Evolutionary conservation across 1,140 invertebrate species (phyloP).

Genomic region (Drosophila sproati): DNA sequence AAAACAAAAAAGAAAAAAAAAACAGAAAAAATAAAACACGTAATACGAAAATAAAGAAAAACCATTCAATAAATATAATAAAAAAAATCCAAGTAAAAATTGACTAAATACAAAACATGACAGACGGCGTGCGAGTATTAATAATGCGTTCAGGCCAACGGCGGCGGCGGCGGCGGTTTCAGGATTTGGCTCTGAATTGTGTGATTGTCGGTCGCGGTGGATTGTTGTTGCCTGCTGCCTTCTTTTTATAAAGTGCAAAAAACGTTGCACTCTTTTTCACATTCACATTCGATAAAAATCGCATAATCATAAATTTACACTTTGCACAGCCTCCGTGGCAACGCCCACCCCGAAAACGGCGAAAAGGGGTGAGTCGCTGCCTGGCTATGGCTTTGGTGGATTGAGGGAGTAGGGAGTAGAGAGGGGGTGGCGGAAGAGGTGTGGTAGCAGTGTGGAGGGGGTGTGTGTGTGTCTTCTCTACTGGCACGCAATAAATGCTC

Average conservation of each 20-base stretch:
- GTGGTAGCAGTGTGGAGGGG: conserved; percentile 8
- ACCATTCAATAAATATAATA: conserved; percentile 76
- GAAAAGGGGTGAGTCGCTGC: conserved; percentile 40
- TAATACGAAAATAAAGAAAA: conserved; percentile 35
- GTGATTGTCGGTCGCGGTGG: conserved; percentile 5
- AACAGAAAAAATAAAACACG: conserved; percentile 43
- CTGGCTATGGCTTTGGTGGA: not conserved
- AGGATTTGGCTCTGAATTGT: conserved; percentile 8
- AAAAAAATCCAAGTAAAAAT: conserved; percentile 60
- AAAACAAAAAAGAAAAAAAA: conserved; percentile 62
- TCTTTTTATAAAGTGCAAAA: conserved; percentile 81
- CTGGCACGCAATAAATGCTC: conserved; percentile 58
- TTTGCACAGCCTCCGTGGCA: conserved; percentile 83
- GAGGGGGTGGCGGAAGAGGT: conserved; percentile 9
- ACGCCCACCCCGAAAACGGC: conserved; percentile 67
- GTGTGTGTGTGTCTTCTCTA: conserved; percentile 1
- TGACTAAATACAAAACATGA: conserved; percentile 84
- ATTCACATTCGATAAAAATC: conserved; percentile 84
- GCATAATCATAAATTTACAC: conserved; percentile 85
- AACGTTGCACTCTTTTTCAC: conserved; percentile 79
- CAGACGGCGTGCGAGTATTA: conserved; percentile 83
- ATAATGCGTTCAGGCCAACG: conserved; percentile 73
- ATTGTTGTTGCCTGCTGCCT: conserved; percentile 1
- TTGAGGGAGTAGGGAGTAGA: not conserved
- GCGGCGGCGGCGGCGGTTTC: not conserved